Evolutionary conservation across 1,140 invertebrate genomes (phyloP), one percentile per base, ranked within the genome.

Genomic region (Eubasilissa regina): DNA sequence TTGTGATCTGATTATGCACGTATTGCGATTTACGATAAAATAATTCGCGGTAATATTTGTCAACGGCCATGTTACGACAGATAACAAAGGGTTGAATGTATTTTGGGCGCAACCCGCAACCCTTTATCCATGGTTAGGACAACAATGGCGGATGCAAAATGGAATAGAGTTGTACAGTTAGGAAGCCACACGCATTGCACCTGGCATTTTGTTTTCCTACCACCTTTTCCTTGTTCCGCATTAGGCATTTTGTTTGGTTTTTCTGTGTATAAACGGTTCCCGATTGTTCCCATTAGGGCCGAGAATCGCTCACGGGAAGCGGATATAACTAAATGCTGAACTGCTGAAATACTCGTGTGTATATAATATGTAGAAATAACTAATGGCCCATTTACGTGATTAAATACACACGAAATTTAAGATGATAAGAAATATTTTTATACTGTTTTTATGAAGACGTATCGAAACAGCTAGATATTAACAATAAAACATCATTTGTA

Each of bases 171-270:
- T 60, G 51, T 70, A 74, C 77, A 73, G 77, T 78, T 78, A 78
- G 21, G 7, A 48, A 43, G 68, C 77, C 77, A 78, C 77, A 72
- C 77, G 77, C 77, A 73, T 73, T 64, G 77, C 77, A 78, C 77
- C 77, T 78, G 77, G 77, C 66, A 15, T 45, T 75, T 75, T 62
- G 45, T 62, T 75, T 62, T 62, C 74, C 74, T 45, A 45, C 45
- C 47, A 62, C 74, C 74, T 77, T 56, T 77, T 64, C 75, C 45
- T 64, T 25, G 66, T 70, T 70, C 66, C 66, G 66, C 25, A 10
- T 48, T 62, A 21, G 58, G 10, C 21, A 19, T 70, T 48, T 70
- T 70, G 47, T 70, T 70, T 70, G 66, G 15, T 70, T 70, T 70
- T 70, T 45, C 66, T 70, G 66, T 70, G 48, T 70, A 66, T 43